These are phyloP conservation scores for Zosterops lateralis DNA, from an alignment of 2,113 vertebrate species.

Conservation along the genomic window DNA sequence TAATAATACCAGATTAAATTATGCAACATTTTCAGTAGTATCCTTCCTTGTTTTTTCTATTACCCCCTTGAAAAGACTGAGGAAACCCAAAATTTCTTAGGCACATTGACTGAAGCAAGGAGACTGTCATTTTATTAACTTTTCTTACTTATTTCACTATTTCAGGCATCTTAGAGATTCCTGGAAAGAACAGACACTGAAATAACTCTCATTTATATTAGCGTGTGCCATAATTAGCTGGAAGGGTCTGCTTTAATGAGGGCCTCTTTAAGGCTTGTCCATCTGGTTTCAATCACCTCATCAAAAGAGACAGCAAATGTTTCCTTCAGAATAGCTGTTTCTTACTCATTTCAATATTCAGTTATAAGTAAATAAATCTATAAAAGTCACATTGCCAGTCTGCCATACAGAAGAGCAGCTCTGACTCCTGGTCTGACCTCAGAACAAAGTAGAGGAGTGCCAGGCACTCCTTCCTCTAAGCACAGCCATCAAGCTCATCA, in stretches of 20 bases:
- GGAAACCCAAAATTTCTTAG: neutral
- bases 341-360: neutral
- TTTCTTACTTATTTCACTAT: slow-evolving; percentile 14
- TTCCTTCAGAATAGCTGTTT: neutral
- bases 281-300: neutral
- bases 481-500: neutral
- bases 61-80: neutral
- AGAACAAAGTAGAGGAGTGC: neutral
- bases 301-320: neutral
- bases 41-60: neutral
- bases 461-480: neutral
- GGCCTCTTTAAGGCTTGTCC: neutral
- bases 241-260: slow-evolving; percentile 6
- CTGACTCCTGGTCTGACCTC: neutral
- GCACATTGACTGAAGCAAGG: neutral
- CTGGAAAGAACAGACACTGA: slow-evolving; percentile 44
- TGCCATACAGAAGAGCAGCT: neutral
- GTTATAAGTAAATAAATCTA: rapidly evolving
- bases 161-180: slow-evolving; percentile 37
- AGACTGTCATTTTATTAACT: neutral
- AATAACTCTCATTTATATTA: slow-evolving; percentile 47
- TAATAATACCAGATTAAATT: neutral
- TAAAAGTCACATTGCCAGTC: neutral
- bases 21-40: neutral
- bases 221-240: neutral